phyloP scores from a whole-genome alignment of 1,140 invertebrate species.

The Ruditapes philippinarum region DNA sequence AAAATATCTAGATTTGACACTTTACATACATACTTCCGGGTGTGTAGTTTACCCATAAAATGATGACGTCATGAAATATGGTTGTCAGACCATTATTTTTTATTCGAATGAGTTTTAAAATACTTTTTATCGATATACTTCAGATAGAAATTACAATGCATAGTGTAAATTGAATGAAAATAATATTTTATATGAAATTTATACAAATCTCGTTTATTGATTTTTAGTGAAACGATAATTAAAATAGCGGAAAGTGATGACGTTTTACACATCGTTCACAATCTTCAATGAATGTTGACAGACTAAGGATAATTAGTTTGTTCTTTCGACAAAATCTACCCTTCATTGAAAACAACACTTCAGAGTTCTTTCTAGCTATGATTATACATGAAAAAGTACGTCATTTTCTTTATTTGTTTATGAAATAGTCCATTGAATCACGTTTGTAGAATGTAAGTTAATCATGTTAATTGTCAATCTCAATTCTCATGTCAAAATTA shows the following conservation, averaged over 20 bases:
- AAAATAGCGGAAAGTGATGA: conserved; percentile 53
- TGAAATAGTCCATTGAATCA: no score
- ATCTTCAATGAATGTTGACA: conserved; percentile 32
- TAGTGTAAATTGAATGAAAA: no score
- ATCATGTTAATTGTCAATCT: no score
- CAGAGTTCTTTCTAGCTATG: background rate
- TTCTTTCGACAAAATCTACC: background rate
- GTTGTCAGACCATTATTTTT: background rate
- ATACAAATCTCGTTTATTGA: conserved; percentile 18
- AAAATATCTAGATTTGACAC: conserved; percentile 9
- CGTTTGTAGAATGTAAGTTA: no score
- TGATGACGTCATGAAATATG: conserved; percentile 18
- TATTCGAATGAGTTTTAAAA: no score
- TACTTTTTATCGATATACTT: no score
- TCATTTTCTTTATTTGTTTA: background rate
- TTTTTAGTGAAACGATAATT: conserved; percentile 31
- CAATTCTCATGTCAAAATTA: no score
- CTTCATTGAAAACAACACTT: background rate
- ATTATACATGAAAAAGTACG: background rate
- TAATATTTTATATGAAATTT: no score
- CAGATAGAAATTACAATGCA: no score
- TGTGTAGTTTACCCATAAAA: conserved; percentile 52
- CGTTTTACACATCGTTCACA: conserved; percentile 29
- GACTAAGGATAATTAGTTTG: conserved; percentile 2
- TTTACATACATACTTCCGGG: conserved; percentile 48